A percentile compares a stretch with the other conserved stretches of the same genome.
Conservation (phyloP, 2,888 invertebrate species). For the Rhimphoctona megacephalus region DNA sequence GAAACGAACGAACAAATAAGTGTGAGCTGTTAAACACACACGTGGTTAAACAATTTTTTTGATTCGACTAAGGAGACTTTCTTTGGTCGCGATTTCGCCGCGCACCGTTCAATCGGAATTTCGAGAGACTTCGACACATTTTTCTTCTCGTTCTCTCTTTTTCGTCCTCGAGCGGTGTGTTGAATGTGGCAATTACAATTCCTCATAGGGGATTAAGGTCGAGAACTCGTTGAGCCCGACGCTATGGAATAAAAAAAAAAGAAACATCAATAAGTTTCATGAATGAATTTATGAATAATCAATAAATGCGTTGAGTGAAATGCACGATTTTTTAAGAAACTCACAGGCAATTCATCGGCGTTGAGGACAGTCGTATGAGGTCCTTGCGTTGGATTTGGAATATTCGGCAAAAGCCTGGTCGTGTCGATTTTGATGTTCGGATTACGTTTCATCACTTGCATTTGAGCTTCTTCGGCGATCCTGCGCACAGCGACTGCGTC, state of each 20-base stretch:
- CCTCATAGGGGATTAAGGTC: slow-evolving; percentile 31
- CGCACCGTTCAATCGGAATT: neutral
- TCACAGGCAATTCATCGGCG: slow-evolving; percentile 72
- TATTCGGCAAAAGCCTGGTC: slow-evolving; percentile 71
- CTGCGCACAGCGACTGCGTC: slow-evolving; percentile 83
- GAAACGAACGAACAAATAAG: slow-evolving; percentile 26
- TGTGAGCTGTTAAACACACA: no score
- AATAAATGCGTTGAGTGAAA: neutral
- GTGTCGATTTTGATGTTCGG: slow-evolving; percentile 83
- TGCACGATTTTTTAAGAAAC: neutral
- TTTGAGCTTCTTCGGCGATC: slow-evolving; percentile 82
- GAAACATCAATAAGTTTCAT: neutral
- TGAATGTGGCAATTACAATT: neutral
- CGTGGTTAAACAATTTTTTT: no score
- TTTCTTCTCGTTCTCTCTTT: neutral
- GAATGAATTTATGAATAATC: neutral
- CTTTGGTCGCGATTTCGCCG: slow-evolving; percentile 28
- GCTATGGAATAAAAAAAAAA: slow-evolving; percentile 40
- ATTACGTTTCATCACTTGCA: slow-evolving; percentile 79
- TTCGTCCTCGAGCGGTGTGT: neutral
- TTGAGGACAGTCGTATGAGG: slow-evolving; percentile 71
- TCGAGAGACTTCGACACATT: neutral
- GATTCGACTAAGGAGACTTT: neutral
- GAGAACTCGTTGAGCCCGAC: slow-evolving; percentile 38
- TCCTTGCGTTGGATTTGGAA: slow-evolving; percentile 72